These are phyloP conservation scores for Rhipidura dahli DNA, from an alignment of 2,113 vertebrate species.

Conservation along the genomic window DNA sequence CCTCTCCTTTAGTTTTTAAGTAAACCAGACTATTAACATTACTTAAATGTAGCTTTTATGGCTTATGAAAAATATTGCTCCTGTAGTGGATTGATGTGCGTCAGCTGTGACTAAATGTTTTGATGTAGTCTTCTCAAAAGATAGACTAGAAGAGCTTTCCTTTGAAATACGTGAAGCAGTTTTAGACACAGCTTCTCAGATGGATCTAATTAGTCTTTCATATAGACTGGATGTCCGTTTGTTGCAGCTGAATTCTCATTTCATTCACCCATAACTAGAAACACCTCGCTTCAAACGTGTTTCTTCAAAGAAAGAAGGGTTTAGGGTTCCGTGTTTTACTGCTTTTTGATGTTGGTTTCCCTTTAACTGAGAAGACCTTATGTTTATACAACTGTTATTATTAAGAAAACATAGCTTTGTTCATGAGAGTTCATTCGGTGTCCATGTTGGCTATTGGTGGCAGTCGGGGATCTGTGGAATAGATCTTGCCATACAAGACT, in stretches of 20 bases:
- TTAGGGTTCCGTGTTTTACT: constrained; percentile 85
- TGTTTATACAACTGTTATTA: constrained; percentile 92
- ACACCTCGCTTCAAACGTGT: constrained; percentile 85
- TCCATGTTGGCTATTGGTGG: constrained; percentile 66
- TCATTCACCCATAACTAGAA: constrained; percentile 88
- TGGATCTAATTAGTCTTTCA: constrained; percentile 89
- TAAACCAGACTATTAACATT: constrained; percentile 51
- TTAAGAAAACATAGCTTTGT: constrained; percentile 82
- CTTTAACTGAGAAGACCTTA: constrained; percentile 83
- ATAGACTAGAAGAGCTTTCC: constrained; percentile 67
- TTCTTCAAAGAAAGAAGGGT: constrained; percentile 81
- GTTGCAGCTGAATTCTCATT: constrained; percentile 86
- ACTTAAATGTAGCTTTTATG: constrained; percentile 64
- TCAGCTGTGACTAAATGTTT: constrained; percentile 79
- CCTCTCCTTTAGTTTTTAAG: constrained; percentile 23
- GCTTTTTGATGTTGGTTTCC: constrained; percentile 89
- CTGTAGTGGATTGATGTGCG: constrained; percentile 57
- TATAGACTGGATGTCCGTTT: constrained; percentile 80
- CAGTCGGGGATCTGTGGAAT: constrained; percentile 53
- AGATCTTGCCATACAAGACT: constrained; percentile 15
- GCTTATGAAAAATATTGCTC: constrained; percentile 67
- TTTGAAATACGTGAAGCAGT: constrained; percentile 81
- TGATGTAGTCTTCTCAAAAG: constrained; percentile 78
- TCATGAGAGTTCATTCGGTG: constrained; percentile 70
- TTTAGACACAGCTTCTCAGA: constrained; percentile 80